Conservation (phyloP, 2,888 invertebrate genomes). For the Mesoligia furuncula region DNA sequence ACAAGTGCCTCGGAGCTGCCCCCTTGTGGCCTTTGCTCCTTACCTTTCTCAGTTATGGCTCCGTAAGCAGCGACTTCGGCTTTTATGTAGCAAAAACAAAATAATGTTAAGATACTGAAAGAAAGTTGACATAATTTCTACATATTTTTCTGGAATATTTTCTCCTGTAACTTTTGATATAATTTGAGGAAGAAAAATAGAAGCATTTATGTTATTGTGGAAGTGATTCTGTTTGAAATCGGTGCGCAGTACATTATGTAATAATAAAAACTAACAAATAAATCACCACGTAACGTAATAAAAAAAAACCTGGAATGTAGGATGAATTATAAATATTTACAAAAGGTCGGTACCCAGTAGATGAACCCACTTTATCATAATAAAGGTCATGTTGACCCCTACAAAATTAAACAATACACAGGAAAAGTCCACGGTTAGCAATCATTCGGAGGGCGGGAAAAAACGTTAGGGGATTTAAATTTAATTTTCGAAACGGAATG, state of each 20-base stretch:
- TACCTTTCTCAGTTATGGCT: conserved; percentile 82
- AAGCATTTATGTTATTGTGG: too few relatives aligned
- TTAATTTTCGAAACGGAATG: conserved; percentile 88
- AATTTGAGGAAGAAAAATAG: neutral
- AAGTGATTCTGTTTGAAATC: neutral
- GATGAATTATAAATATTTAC: conserved; percentile 55
- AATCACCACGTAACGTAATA: conserved; percentile 11
- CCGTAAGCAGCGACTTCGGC: conserved; percentile 74
- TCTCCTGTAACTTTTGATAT: neutral
- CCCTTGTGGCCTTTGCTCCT: conserved; percentile 79
- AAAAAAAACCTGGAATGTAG: conserved; percentile 18
- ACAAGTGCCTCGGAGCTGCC: conserved; percentile 86
- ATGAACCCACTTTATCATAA: conserved; percentile 60
- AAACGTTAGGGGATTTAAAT: conserved; percentile 89
- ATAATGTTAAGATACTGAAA: conserved; percentile 60
- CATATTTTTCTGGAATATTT: neutral
- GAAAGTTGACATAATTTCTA: conserved; percentile 25
- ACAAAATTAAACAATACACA: conserved; percentile 81
- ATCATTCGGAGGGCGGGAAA: conserved; percentile 87
- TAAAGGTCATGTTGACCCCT: conserved; percentile 75
- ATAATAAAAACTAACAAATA: neutral
- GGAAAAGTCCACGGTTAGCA: conserved; percentile 81
- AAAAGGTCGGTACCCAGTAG: conserved; percentile 53
- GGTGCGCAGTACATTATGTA: too few relatives aligned
- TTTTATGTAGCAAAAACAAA: conserved; percentile 72